Evolutionary conservation across 2,113 vertebrate genomes (phyloP).

Genomic region (Oreochromis niloticus): DNA sequence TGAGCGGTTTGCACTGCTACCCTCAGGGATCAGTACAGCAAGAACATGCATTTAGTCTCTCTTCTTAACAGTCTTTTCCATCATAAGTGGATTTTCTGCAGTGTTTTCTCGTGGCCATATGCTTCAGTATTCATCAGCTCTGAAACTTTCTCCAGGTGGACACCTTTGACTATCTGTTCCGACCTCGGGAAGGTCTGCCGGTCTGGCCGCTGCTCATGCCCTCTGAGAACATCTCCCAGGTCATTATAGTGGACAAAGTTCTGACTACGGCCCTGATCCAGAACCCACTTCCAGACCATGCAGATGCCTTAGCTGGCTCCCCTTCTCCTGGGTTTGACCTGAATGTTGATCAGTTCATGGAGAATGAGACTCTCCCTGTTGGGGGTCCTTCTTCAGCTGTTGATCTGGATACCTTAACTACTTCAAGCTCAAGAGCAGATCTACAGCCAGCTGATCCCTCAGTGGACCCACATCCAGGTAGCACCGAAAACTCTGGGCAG

Average conservation of each 20-base stretch:
- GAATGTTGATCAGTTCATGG: neutral
- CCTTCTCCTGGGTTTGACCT: neutral
- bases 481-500: conserved; percentile 55
- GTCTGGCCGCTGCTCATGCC: conserved; percentile 82
- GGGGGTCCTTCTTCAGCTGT: conserved; percentile 24
- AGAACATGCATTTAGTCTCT: neutral
- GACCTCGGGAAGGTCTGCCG: conserved; percentile 65
- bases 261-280: conserved; percentile 28
- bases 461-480: neutral
- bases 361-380: neutral
- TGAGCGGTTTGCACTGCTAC: neutral
- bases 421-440: neutral
- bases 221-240: conserved; percentile 79
- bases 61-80: neutral
- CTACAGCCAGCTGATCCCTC: neutral
- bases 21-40: neutral
- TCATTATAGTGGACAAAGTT: conserved; percentile 73
- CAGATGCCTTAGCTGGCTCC: neutral
- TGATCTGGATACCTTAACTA: conserved; percentile 8
- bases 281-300: neutral
- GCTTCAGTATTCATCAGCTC: neutral
- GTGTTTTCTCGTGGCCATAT: neutral
- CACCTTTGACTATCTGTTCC: conserved; percentile 82
- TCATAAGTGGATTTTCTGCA: neutral
- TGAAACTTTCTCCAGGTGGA: conserved; percentile 73